A percentile compares a stretch with the other conserved stretches of the same genome.
phyloP scores from a whole-genome alignment of 1,140 invertebrate genomes.

The Physella acuta region DNA sequence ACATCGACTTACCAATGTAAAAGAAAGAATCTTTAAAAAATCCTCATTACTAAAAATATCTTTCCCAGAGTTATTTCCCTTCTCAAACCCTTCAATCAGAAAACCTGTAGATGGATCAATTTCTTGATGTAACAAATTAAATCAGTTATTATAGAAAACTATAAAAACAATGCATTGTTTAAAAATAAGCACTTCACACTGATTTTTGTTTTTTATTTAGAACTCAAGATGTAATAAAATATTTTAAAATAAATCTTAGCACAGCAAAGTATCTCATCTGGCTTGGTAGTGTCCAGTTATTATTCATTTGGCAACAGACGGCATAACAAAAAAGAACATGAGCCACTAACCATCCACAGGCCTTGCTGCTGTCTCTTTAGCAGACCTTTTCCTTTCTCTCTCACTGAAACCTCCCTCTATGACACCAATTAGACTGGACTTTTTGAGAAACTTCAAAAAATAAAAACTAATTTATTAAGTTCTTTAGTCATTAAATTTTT shows the following conservation, averaged over 20 bases:
- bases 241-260: too few relatives aligned
- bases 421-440: conserved; percentile 67
- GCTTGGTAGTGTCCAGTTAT: too few relatives aligned
- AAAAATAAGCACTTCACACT: too few relatives aligned
- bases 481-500: too few relatives aligned
- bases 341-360: conserved; percentile 56
- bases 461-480: background rate
- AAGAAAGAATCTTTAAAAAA: conserved; percentile 67
- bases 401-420: conserved; percentile 75
- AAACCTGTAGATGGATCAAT: conserved; percentile 63
- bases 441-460: conserved; percentile 41
- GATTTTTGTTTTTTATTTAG: too few relatives aligned
- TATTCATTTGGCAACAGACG: too few relatives aligned
- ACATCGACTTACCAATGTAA: conserved; percentile 44
- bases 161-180: too few relatives aligned
- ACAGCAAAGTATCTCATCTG: too few relatives aligned
- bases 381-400: conserved; percentile 60
- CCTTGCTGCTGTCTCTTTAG: conserved; percentile 66
- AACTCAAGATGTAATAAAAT: too few relatives aligned
- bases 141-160: too few relatives aligned
- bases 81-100: conserved; percentile 79
- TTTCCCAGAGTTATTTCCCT: conserved; percentile 69
- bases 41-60: conserved; percentile 65
- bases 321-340: too few relatives aligned
- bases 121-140: background rate